These are phyloP conservation scores for Heliangelus exortis DNA, from an alignment of 2,797 vertebrate species.

Conservation along the genomic window DNA sequence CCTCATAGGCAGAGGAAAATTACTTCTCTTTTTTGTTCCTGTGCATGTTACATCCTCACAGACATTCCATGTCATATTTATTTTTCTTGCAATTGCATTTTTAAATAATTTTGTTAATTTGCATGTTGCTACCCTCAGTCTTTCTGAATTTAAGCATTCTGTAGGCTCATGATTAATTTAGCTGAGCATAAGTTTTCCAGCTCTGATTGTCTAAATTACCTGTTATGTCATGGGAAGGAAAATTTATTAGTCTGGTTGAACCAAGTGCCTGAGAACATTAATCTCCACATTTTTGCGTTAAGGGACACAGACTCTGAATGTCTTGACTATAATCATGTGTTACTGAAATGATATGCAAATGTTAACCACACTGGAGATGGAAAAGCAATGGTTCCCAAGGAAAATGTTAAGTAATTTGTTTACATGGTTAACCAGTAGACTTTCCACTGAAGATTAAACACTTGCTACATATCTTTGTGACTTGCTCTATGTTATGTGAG, in stretches of 20 bases:
- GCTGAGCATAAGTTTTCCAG: not conserved
- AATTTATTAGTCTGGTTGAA: slow-evolving; percentile 5
- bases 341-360: not conserved
- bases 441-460: slow-evolving; percentile 53
- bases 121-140: not conserved
- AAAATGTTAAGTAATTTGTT: slow-evolving; percentile 63
- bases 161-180: not conserved
- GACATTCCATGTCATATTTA: not conserved
- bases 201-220: not conserved
- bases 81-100: not conserved
- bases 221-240: slow-evolving; percentile 1
- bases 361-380: slow-evolving; percentile 45
- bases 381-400: slow-evolving; percentile 47
- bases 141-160: not conserved
- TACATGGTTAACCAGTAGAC: slow-evolving; percentile 56
- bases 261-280: not conserved
- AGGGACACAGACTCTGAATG: not conserved
- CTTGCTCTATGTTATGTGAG: not conserved
- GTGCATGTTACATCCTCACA: not conserved
- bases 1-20: not conserved
- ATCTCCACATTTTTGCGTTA: not conserved
- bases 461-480: slow-evolving; percentile 32
- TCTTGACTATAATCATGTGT: slow-evolving; percentile 27
- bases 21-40: not conserved
- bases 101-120: not conserved